Percentiles rank a stretch among this genome's conserved stretches.
phyloP scores from a whole-genome alignment of 2,888 invertebrate species.

The Drosophila infuscata region DNA sequence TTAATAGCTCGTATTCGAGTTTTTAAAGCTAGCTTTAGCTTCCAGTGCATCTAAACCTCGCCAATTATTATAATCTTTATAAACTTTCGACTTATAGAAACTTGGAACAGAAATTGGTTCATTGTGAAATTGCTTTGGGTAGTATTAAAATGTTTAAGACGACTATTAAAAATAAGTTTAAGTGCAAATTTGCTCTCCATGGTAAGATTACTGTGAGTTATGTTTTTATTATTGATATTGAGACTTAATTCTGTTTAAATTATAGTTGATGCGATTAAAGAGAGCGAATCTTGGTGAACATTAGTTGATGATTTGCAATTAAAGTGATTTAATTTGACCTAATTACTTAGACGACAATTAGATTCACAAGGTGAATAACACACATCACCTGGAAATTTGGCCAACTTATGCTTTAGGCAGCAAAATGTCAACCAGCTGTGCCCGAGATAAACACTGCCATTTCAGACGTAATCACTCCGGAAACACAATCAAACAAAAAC shows the following conservation, averaged over 20 bases:
- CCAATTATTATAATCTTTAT: not conserved
- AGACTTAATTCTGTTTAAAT: not conserved
- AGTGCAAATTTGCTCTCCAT: not conserved
- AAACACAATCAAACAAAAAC: conserved; percentile 8
- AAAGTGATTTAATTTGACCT: not conserved
- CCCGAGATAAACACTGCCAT: conserved; percentile 32
- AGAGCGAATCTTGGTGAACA: not conserved
- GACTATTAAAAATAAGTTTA: too few relatives aligned
- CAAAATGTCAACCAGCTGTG: conserved; percentile 22
- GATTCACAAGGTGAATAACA: conserved; percentile 4
- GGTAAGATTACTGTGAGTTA: not conserved
- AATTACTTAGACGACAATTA: not conserved
- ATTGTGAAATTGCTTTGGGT: not conserved
- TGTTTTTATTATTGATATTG: not conserved
- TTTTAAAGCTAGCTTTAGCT: not conserved
- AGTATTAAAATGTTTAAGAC: too few relatives aligned
- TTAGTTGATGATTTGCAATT: not conserved
- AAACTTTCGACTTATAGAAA: not conserved
- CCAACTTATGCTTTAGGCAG: conserved; percentile 26
- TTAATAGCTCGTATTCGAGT: not conserved
- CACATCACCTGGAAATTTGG: conserved; percentile 28
- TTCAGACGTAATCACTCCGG: conserved; percentile 51
- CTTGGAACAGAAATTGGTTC: not conserved
- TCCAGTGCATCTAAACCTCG: not conserved
- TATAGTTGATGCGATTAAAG: not conserved